phyloP scores from a whole-genome alignment of 2,888 invertebrate genomes.

The Clanis bilineata region DNA sequence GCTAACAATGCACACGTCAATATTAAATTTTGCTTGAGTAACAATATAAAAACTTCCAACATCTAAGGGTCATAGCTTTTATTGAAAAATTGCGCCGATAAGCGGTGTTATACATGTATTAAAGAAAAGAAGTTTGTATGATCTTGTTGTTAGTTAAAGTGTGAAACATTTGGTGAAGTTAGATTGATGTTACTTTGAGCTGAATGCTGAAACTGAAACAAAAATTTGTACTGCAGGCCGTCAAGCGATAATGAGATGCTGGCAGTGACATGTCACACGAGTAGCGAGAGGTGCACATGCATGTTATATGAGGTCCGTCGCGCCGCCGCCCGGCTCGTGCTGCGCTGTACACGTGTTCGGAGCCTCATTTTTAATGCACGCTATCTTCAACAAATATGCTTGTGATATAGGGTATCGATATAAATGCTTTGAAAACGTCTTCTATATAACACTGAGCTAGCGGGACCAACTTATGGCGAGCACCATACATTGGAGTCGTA shows the following conservation, averaged over 20 bases:
- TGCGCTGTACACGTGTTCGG: constrained; percentile 57
- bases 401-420: constrained; percentile 22
- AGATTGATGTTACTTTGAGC: too few species aligned
- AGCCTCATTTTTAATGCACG: constrained; percentile 59
- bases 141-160: not conserved
- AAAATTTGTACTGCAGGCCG: constrained; percentile 11
- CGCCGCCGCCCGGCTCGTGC: constrained; percentile 28
- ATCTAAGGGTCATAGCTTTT: constrained; percentile 53
- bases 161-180: not conserved
- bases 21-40: constrained; percentile 67
- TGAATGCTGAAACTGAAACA: too few species aligned
- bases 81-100: constrained; percentile 62
- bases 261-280: constrained; percentile 37
- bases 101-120: constrained; percentile 54
- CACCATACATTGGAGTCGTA: too few species aligned
- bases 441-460: not conserved
- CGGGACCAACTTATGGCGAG: not conserved
- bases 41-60: constrained; percentile 66
- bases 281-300: constrained; percentile 52
- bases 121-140: not conserved
- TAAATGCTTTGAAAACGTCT: not conserved
- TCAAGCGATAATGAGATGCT: constrained; percentile 49
- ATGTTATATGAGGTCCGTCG: constrained; percentile 59
- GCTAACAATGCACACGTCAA: constrained; percentile 65
- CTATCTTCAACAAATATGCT: constrained; percentile 32